Percentiles rank a stretch among this genome's conserved stretches.
Conservation (phyloP, 2,797 vertebrate genomes). For the Cryptoprocta ferox region DNA sequence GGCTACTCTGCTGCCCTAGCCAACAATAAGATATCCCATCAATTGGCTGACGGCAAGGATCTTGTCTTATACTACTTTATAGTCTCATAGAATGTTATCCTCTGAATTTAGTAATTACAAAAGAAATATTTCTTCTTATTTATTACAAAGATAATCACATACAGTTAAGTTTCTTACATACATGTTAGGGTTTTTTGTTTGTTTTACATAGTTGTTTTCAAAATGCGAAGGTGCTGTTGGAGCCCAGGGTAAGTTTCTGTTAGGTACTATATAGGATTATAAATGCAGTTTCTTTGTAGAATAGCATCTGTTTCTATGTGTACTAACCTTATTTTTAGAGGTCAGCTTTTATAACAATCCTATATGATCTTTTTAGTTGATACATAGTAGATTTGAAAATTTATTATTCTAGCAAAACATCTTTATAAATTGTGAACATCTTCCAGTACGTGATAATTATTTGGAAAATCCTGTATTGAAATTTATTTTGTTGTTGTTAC, state of each 20-base stretch:
- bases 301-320: background rate
- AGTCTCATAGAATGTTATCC: background rate
- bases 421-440: background rate
- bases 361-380: background rate
- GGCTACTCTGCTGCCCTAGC: background rate
- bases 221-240: background rate
- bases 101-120: slow-evolving; percentile 13
- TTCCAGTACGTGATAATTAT: background rate
- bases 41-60: background rate
- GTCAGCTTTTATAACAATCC: background rate
- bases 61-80: background rate
- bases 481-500: background rate
- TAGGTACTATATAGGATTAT: background rate
- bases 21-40: too few relatives aligned
- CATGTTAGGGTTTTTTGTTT: background rate
- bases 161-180: background rate
- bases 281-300: background rate
- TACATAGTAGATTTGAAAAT: background rate
- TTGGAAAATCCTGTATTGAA: background rate
- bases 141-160: background rate
- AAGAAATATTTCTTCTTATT: slow-evolving; percentile 5
- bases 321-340: background rate
- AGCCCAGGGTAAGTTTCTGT: background rate
- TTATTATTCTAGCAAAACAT: background rate
- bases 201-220: background rate